Percentiles rank a stretch among this genome's conserved stretches.
phyloP scores from a whole-genome alignment of 2,888 invertebrate species.

The Polyommatus iphigenia region DNA sequence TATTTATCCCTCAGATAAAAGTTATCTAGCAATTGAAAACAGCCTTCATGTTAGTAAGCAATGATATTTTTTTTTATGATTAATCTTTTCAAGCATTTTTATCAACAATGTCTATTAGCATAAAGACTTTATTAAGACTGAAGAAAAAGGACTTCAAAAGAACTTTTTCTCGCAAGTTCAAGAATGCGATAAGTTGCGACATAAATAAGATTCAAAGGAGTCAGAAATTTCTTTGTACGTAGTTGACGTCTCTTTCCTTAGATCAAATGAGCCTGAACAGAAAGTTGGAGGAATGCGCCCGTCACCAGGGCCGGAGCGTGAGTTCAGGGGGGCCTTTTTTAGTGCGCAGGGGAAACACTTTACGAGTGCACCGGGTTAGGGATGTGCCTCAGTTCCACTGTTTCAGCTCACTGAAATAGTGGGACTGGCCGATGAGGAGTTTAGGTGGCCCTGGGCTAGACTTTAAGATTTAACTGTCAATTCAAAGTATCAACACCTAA shows the following conservation, averaged over 20 bases:
- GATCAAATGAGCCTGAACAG: constrained; percentile 32
- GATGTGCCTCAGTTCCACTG: too few species aligned
- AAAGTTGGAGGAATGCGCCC: constrained; percentile 39
- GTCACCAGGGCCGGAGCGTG: constrained; percentile 35
- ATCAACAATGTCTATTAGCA: not conserved
- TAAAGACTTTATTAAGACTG: not conserved
- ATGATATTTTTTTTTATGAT: too few species aligned
- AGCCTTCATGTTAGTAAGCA: not conserved
- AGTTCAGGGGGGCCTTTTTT: too few species aligned
- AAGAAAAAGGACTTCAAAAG: not conserved
- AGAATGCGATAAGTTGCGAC: not conserved
- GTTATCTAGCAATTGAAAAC: too few species aligned
- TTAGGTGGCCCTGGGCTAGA: too few species aligned
- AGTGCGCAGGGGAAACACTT: too few species aligned
- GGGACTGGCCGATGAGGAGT: too few species aligned
- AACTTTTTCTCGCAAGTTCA: not conserved
- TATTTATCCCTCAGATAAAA: too few species aligned
- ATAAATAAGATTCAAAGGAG: constrained; percentile 5
- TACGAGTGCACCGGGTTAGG: too few species aligned
- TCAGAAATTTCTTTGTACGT: constrained; percentile 23
- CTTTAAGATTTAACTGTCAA: too few species aligned
- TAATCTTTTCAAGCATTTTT: not conserved
- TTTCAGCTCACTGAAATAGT: too few species aligned
- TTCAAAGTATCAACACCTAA: too few species aligned
- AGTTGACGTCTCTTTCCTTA: constrained; percentile 17